Base-by-base conservation (phyloP, 2,113 vertebrate genomes). In the Triplophysa dalaica region DNA sequence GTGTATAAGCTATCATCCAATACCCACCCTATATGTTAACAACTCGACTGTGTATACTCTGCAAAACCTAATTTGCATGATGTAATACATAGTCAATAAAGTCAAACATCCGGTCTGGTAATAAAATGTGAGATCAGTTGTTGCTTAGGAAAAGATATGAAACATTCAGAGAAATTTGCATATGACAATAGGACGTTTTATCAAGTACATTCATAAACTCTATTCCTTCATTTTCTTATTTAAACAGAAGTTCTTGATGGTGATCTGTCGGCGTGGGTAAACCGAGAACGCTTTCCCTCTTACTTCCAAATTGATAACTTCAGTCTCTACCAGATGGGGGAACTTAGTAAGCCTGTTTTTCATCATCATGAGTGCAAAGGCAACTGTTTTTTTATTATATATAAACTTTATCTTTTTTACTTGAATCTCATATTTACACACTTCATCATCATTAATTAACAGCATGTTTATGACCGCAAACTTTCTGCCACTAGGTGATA, bases 281-380 rank as follows among this genome's bases (percentile, higher is more conserved):
- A 92, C 4, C 92, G 90, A 83, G 96, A 99, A 86, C 93, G 95
- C 13, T 99, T 98, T 90, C 94, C 93, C 62, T 91, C 86, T 5
- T 98, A 94, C 69, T 89, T 91, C 54, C 81, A 90, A 1, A 86
- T 98, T 14, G 96, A 99, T 85, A 94, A 93, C 72, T 98, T 95
- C 88, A 95, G 92, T 0, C 86, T 99, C 2, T 98, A 99, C 81
- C 92, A 95, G 81, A 95, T 98, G 86, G 95, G 96, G 84, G 97
- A 99, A 64, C 94, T 94, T 87, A 95, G 97, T 98, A 84, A 12
- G 33, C 14, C 56, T 63, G 43, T 50, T 48, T 61, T 62, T 65
- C 33, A 45, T 12, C 43, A 45, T 45, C 10, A 45, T 45, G 43
- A 45, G 10, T 10, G 2, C 43, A 38, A 38, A 29, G 5, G 6